phyloP scores from a whole-genome alignment of 2,888 invertebrate genomes.

The Synergus umbraculus region DNA sequence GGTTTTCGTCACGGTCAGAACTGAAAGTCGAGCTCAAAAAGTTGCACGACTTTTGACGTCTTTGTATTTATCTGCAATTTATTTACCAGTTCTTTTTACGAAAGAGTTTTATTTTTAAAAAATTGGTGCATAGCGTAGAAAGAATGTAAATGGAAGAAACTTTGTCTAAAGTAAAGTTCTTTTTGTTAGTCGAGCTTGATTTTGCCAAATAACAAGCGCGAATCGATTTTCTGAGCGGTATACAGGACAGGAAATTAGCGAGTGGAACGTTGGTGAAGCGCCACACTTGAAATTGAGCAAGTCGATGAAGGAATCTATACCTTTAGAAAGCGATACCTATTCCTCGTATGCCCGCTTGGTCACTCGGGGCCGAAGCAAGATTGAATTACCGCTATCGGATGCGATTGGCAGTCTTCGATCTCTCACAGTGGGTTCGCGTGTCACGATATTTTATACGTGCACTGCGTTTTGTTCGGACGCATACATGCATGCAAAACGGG shows the following conservation, averaged over 20 bases:
- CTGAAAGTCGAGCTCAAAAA: slow-evolving; percentile 49
- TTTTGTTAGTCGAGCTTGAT: not conserved
- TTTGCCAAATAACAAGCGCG: slow-evolving; percentile 23
- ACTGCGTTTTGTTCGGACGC: slow-evolving; percentile 43
- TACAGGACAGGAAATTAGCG: slow-evolving; percentile 8
- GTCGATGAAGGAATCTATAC: slow-evolving; percentile 43
- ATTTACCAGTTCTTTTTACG: not conserved
- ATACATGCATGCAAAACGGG: slow-evolving; percentile 37
- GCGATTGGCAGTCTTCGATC: slow-evolving; percentile 55
- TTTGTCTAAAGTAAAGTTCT: too few species aligned
- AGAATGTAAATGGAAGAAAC: not conserved
- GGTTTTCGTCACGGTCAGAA: slow-evolving; percentile 46
- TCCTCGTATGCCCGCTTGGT: slow-evolving; percentile 11
- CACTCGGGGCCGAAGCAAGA: slow-evolving; percentile 31
- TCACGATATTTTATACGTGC: slow-evolving; percentile 51
- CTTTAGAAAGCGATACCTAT: slow-evolving; percentile 14
- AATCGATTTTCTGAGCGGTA: slow-evolving; percentile 8
- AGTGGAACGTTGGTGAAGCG: not conserved
- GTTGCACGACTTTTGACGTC: slow-evolving; percentile 29
- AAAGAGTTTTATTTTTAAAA: not conserved
- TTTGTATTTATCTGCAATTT: not conserved
- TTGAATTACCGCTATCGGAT: slow-evolving; percentile 56
- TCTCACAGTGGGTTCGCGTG: slow-evolving; percentile 49
- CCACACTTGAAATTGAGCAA: slow-evolving; percentile 25
- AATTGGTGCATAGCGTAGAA: not conserved